Percentiles rank a stretch among this genome's conserved stretches.
Evolutionary conservation across 2,888 invertebrate species (phyloP).

Genomic region (Hypercompe scribonia): DNA sequence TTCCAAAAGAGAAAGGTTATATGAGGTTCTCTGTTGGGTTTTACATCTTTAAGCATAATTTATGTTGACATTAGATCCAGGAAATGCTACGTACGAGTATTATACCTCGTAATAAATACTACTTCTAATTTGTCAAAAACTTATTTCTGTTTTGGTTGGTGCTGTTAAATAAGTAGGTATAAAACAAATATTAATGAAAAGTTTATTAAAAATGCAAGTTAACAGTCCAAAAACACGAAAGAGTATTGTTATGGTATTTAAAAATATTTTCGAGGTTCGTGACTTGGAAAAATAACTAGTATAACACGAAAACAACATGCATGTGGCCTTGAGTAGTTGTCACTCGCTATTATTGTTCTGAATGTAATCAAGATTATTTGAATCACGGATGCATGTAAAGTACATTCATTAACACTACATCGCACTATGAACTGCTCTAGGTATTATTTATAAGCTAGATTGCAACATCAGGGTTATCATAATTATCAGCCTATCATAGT

Average conservation of each 20-base stretch:
- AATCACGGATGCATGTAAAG: constrained; percentile 20
- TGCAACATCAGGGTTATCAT: not conserved
- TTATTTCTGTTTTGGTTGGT: not conserved
- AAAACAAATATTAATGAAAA: not conserved
- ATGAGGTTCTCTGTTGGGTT: not conserved
- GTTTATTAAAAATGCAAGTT: not conserved
- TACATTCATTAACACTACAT: not conserved
- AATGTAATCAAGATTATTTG: constrained; percentile 10
- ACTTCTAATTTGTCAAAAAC: no score
- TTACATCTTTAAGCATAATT: not conserved
- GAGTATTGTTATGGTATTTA: not conserved
- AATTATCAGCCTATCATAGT: not conserved
- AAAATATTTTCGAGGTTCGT: constrained; percentile 9
- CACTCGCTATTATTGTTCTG: constrained; percentile 9
- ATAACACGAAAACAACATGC: constrained; percentile 5
- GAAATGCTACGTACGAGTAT: no score
- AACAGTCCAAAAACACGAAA: constrained; percentile 3
- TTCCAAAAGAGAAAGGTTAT: not conserved
- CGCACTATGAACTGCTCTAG: not conserved
- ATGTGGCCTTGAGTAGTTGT: constrained; percentile 15
- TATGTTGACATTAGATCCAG: not conserved
- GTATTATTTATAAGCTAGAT: not conserved
- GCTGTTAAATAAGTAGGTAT: not conserved
- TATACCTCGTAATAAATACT: no score
- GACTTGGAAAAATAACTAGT: constrained; percentile 13